phyloP scores from a whole-genome alignment of 92 coral and sea anemone genomes.

The Galaxea fascicularis region DNA sequence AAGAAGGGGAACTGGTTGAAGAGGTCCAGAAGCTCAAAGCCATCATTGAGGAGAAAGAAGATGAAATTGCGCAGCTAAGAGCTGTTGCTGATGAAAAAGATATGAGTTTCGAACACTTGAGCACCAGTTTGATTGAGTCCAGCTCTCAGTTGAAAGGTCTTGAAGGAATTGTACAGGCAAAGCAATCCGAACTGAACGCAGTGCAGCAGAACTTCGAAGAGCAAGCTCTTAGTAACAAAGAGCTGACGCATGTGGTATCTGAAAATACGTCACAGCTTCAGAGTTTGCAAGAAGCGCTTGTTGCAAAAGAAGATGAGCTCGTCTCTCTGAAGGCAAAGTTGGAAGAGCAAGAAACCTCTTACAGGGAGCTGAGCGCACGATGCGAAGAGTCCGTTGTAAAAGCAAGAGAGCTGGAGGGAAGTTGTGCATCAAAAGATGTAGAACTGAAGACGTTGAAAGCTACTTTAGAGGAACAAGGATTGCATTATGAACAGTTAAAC shows the following conservation, averaged over 20 bases:
- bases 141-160: constrained; percentile 70
- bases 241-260: constrained; percentile 17
- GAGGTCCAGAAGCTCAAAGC: constrained; percentile 63
- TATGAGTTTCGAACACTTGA: constrained; percentile 63
- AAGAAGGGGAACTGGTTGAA: constrained; percentile 9
- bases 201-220: constrained; percentile 56
- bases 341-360: constrained; percentile 32
- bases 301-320: constrained; percentile 43
- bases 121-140: constrained; percentile 70
- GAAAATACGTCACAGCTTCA: constrained; percentile 40
- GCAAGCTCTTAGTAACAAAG: constrained; percentile 3
- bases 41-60: constrained; percentile 66
- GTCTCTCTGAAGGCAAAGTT: constrained; percentile 7
- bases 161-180: constrained; percentile 50
- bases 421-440: constrained; percentile 54
- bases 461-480: constrained; percentile 41
- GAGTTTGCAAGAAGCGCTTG: constrained; percentile 41
- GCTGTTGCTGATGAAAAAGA: constrained; percentile 67
- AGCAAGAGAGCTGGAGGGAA: constrained; percentile 59
- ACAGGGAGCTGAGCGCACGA: background rate
- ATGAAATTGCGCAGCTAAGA: constrained; percentile 68
- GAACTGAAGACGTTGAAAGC: constrained; percentile 44
- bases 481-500: constrained; percentile 26
- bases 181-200: constrained; percentile 50
- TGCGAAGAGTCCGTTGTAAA: constrained; percentile 13